These are phyloP conservation scores for Misgurnus anguillicaudatus DNA, from an alignment of 2,113 vertebrate genomes.

Conservation along the genomic window DNA sequence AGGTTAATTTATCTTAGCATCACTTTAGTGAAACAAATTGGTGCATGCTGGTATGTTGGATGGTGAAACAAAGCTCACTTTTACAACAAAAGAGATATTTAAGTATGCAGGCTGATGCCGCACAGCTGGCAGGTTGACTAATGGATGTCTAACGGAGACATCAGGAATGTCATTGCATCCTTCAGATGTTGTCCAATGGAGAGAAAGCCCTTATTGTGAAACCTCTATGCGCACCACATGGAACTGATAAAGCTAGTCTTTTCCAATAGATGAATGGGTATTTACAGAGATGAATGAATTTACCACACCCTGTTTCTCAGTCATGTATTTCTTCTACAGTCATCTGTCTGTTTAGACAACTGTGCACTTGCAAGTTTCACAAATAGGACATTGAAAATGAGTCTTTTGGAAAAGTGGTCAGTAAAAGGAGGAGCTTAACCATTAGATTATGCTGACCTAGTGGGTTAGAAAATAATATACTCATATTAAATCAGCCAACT, in stretches of 20 bases:
- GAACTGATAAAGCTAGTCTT: conserved; percentile 29
- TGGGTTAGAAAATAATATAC: no score
- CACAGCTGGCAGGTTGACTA: conserved; percentile 47
- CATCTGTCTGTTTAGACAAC: not conserved
- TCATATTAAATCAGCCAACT: no score
- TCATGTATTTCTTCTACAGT: not conserved
- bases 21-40: conserved; percentile 25
- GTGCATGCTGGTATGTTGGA: conserved; percentile 11
- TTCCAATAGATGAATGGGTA: conserved; percentile 21
- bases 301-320: not conserved
- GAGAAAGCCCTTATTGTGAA: conserved; percentile 45
- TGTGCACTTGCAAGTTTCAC: not conserved
- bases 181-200: conserved; percentile 35
- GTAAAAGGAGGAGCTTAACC: no score
- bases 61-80: conserved; percentile 9
- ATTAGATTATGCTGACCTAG: no score
- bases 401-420: no score
- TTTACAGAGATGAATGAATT: conserved; percentile 5
- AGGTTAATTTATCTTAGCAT: not conserved
- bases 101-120: conserved; percentile 20
- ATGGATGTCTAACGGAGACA: conserved; percentile 36
- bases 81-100: conserved; percentile 45
- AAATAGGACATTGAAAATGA: not conserved
- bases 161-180: conserved; percentile 40
- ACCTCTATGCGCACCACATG: conserved; percentile 19